Evolutionary conservation across 2,888 invertebrate genomes (phyloP).

Genomic region (Rotaria sp.): DNA sequence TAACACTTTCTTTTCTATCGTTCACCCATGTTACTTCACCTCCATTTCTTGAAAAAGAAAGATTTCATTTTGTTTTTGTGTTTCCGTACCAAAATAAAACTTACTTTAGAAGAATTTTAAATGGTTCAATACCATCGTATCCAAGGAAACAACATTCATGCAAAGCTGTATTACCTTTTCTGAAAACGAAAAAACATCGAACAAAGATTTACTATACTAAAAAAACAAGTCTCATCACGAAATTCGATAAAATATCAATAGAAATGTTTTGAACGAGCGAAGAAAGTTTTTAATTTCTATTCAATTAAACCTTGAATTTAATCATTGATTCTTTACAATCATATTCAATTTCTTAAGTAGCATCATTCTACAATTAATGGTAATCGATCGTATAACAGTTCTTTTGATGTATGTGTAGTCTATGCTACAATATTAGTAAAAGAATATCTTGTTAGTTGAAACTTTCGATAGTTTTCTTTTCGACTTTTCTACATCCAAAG

Average conservation of each 20-base stretch:
- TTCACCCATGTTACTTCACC: neutral
- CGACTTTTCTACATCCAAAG: no score
- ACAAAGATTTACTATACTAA: no score
- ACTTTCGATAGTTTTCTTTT: no score
- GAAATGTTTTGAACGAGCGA: neutral
- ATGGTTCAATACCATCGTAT: neutral
- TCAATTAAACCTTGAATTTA: neutral
- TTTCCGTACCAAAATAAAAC: neutral
- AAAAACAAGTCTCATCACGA: no score
- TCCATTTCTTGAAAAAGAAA: neutral
- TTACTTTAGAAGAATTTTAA: constrained; percentile 9
- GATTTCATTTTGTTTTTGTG: neutral
- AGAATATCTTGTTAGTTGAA: no score
- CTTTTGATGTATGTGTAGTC: no score
- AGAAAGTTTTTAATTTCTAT: neutral
- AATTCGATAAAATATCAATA: neutral
- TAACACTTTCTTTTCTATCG: neutral
- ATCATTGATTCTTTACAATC: neutral
- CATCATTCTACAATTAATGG: neutral
- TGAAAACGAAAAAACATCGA: neutral
- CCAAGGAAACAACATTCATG: constrained; percentile 17
- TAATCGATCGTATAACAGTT: neutral
- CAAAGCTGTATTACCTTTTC: neutral
- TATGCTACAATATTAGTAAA: no score
- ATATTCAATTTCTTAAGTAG: neutral